These are phyloP conservation scores for Aphyosemion australe DNA, from an alignment of 2,113 vertebrate genomes.

Conservation along the genomic window DNA sequence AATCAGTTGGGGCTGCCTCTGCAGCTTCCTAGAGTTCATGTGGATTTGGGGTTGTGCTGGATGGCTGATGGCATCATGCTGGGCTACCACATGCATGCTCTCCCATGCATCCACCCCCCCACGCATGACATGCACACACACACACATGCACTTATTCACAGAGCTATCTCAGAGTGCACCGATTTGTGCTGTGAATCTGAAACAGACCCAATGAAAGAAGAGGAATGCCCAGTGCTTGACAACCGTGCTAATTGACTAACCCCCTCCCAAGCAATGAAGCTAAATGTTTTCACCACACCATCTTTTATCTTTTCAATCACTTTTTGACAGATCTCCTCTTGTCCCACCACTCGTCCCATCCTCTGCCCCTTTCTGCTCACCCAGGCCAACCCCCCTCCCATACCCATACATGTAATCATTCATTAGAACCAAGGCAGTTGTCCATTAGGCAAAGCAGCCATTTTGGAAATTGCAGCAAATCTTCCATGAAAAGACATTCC, in stretches of 20 bases:
- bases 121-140: background rate
- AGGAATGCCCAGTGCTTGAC: constrained; percentile 64
- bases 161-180: constrained; percentile 36
- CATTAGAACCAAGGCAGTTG: constrained; percentile 83
- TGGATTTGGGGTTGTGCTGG: constrained; percentile 50
- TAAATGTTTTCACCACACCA: constrained; percentile 63
- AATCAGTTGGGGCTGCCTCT: constrained; percentile 40
- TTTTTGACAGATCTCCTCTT: constrained; percentile 47
- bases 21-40: constrained; percentile 61
- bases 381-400: background rate
- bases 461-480: constrained; percentile 91
- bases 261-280: constrained; percentile 69
- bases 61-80: constrained; percentile 54
- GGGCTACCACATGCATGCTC: constrained; percentile 42
- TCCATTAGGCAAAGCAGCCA: constrained; percentile 87
- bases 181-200: constrained; percentile 70
- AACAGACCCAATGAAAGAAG: constrained; percentile 69
- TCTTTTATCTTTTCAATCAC: constrained; percentile 62
- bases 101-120: constrained; percentile 10
- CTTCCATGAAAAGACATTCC: constrained; percentile 95
- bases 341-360: constrained; percentile 40
- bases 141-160: constrained; percentile 17
- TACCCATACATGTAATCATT: constrained; percentile 70
- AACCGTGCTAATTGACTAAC: constrained; percentile 72
- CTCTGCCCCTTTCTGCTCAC: constrained; percentile 11